A percentile compares a stretch with the other conserved stretches of the same genome.
Evolutionary conservation across 2,888 invertebrate genomes (phyloP).

Genomic region (Elgonia sp.): DNA sequence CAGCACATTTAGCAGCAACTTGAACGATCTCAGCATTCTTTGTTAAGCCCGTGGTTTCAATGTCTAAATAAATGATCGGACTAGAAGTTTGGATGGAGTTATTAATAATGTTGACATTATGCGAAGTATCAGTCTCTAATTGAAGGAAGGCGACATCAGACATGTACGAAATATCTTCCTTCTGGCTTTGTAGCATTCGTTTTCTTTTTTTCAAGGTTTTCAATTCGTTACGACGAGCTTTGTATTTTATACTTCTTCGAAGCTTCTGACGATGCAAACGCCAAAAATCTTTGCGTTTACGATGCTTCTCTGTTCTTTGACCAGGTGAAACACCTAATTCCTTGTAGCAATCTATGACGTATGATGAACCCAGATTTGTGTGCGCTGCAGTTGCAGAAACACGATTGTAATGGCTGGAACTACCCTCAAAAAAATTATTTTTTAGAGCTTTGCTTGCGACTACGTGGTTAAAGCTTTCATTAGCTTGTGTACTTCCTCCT

Average conservation of each 20-base stretch:
- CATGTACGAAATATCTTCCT: too few species aligned
- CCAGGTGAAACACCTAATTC: slow-evolving; percentile 17
- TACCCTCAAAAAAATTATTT: slow-evolving; percentile 53
- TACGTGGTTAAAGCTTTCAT: slow-evolving; percentile 70
- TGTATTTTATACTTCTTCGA: too few species aligned
- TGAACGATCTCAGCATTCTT: slow-evolving; percentile 56
- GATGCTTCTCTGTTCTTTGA: slow-evolving; percentile 2
- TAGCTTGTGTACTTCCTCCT: slow-evolving; percentile 66
- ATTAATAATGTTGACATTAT: too few species aligned
- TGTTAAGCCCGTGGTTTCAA: slow-evolving; percentile 57
- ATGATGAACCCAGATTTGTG: slow-evolving; percentile 29
- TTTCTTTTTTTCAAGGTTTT: too few species aligned
- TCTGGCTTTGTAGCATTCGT: too few species aligned
- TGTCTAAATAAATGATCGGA: slow-evolving; percentile 41
- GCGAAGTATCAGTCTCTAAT: too few species aligned
- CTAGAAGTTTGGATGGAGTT: too few species aligned
- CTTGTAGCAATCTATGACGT: slow-evolving; percentile 9
- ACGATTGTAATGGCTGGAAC: slow-evolving; percentile 40
- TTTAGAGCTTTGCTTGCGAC: slow-evolving; percentile 73
- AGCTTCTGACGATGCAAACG: background rate
- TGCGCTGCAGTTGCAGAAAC: slow-evolving; percentile 57
- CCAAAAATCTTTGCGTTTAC: slow-evolving; percentile 47
- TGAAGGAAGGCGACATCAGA: too few species aligned
- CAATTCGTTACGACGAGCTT: too few species aligned
- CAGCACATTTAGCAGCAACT: slow-evolving; percentile 53